Percentiles rank a stretch among this genome's conserved stretches.
Evolutionary conservation across 2,797 vertebrate genomes (phyloP).

Genomic region (Eidolon dupreanum): DNA sequence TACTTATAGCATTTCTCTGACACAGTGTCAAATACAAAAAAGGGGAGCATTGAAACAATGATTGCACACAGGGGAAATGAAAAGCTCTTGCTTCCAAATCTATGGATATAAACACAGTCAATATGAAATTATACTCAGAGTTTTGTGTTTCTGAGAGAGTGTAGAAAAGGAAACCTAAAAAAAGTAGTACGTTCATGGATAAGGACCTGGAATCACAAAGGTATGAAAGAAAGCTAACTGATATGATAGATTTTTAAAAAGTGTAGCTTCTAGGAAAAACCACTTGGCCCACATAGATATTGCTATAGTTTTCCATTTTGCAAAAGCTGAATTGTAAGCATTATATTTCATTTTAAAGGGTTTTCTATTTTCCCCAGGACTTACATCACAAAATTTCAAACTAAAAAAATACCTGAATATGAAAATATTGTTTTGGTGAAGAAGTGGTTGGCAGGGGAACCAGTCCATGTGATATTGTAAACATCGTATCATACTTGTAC

Average conservation of each 20-base stretch:
- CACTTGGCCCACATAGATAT: background rate
- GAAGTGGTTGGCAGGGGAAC: background rate
- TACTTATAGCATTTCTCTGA: constrained; percentile 9
- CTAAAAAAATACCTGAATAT: background rate
- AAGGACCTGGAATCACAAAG: background rate
- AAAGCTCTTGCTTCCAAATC: background rate
- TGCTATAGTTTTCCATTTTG: background rate
- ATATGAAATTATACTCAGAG: constrained; percentile 35
- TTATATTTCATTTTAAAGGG: background rate
- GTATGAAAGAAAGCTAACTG: background rate
- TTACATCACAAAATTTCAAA: constrained; percentile 31
- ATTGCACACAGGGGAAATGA: background rate
- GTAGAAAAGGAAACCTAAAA: constrained; percentile 14
- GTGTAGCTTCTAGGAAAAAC: background rate
- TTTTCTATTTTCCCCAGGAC: background rate
- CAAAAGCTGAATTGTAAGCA: background rate
- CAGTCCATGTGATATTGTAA: background rate
- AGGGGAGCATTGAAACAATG: background rate
- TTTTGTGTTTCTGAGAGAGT: constrained; percentile 24
- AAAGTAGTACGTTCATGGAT: background rate
- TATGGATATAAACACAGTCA: background rate
- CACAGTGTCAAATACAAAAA: background rate
- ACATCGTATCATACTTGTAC: background rate
- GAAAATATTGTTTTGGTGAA: background rate
- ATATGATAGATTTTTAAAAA: background rate